Conservation (phyloP, 2,797 vertebrate species). For the Hippopotamyrus pictus region DNA sequence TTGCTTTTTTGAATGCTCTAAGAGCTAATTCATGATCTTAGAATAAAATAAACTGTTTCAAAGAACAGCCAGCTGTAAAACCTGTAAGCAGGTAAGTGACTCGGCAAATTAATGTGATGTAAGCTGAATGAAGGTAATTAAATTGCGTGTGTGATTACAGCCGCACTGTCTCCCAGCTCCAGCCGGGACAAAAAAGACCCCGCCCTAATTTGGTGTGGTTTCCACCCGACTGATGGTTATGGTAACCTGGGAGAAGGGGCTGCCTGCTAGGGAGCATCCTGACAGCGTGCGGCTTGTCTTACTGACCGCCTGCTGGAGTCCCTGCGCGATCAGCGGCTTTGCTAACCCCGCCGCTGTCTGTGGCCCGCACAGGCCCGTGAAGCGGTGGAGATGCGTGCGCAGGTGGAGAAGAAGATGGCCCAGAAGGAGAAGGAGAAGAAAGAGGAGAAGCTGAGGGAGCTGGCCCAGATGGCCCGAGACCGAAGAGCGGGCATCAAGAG, state of each 20-base stretch:
- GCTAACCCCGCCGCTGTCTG: neutral
- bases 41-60: neutral
- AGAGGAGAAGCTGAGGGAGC: conserved; percentile 89
- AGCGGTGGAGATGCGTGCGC: conserved; percentile 98
- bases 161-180: neutral
- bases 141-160: neutral
- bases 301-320: neutral
- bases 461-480: conserved; percentile 91
- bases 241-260: neutral
- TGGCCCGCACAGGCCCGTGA: conserved; percentile 75
- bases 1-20: neutral
- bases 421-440: conserved; percentile 98
- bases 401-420: conserved; percentile 98
- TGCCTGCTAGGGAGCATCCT: neutral
- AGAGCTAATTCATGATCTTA: neutral
- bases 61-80: neutral
- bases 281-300: neutral
- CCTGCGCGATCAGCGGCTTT: neutral
- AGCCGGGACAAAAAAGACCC: neutral
- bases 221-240: neutral
- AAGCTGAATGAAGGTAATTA: neutral
- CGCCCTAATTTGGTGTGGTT: neutral
- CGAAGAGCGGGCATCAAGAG: conserved; percentile 96
- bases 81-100: neutral
- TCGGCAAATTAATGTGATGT: neutral